phyloP scores from a whole-genome alignment of 2,888 invertebrate species.

The Silvanus unidentatus region DNA sequence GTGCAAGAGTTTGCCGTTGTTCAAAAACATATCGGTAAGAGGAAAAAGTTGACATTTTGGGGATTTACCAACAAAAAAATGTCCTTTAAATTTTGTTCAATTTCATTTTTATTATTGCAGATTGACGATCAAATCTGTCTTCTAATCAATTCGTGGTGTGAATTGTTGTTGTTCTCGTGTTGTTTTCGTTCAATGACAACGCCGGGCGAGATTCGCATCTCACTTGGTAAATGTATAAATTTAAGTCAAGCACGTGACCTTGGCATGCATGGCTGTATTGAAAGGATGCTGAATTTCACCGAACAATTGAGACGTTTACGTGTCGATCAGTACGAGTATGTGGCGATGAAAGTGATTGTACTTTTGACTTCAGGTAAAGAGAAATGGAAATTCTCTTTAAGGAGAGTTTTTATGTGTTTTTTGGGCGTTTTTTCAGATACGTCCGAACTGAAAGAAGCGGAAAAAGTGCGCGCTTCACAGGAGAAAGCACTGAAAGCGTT shows the following conservation, averaged over 20 bases:
- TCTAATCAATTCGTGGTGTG: slow-evolving; percentile 97
- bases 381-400: background rate
- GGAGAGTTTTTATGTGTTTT: slow-evolving; percentile 1
- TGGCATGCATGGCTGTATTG: slow-evolving; percentile 80
- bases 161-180: slow-evolving; percentile 83
- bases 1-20: slow-evolving; percentile 95
- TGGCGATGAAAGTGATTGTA: slow-evolving; percentile 92
- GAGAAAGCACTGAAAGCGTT: slow-evolving; percentile 89
- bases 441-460: slow-evolving; percentile 87
- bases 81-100: slow-evolving; percentile 1
- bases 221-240: slow-evolving; percentile 58
- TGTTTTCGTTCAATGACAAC: slow-evolving; percentile 90
- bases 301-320: slow-evolving; percentile 83
- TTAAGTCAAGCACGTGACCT: slow-evolving; percentile 64
- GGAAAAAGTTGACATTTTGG: too few species aligned
- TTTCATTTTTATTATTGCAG: slow-evolving; percentile 48
- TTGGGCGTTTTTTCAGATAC: slow-evolving; percentile 58
- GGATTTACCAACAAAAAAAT: too few species aligned
- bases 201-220: slow-evolving; percentile 76
- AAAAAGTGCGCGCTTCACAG: slow-evolving; percentile 88
- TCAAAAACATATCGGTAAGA: slow-evolving; percentile 89
- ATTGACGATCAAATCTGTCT: slow-evolving; percentile 97
- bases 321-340: slow-evolving; percentile 93
- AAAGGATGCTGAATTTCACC: slow-evolving; percentile 90
- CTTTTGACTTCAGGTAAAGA: slow-evolving; percentile 78